Base-by-base conservation (phyloP, 2,888 invertebrate species). In the Oscheius sp. region DNA sequence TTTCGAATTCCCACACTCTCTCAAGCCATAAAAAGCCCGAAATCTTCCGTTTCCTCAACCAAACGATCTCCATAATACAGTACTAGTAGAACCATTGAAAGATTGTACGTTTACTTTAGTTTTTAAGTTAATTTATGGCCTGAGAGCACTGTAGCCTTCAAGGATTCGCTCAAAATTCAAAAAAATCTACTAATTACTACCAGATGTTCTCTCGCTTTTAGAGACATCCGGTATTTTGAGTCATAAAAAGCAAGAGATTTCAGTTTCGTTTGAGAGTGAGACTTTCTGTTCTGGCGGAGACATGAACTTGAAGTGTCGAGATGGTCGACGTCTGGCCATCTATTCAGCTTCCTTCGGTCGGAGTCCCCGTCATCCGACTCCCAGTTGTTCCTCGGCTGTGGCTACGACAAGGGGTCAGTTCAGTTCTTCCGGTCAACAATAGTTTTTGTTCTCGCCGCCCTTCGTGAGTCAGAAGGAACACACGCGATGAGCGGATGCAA, bases 251-350 rank as follows among this genome's bases (percentile, higher is more conserved):
- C n/a, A 39, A 25, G 6, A n/a, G 17, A 33, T 90, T 90, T 84
- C 91, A 95, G 95, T 93, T 88, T 94, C 94, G 88, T 96, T 96
- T 89, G 91, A 93, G 75, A 94, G 93, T 88, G 93, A 93, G 90
- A 92, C 94, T 85, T 93, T 93, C 76, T 96, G 96, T 89, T 93
- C 95, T 88, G 93, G 93, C 87, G 93, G 94, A 86, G 91, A 92
- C 83, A 91, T 95, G 86, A 92, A 92, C 87, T 90, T 96, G 86
- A 91, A 92, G 87, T 96, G 96, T 89, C 64, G 74, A n/a, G 77
- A 80, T 92, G 92, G 89, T 92, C 92, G 57, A 92, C 93, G 87
- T 92, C 92, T 96, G 64, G 95, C 94, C 65, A 92, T 96, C 86
- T 95, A 93, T 89, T 94, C 94, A 48, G 95, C 95, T 39, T 92